phyloP scores from a whole-genome alignment of 2,797 vertebrate species.

The Antennarius maculatus region DNA sequence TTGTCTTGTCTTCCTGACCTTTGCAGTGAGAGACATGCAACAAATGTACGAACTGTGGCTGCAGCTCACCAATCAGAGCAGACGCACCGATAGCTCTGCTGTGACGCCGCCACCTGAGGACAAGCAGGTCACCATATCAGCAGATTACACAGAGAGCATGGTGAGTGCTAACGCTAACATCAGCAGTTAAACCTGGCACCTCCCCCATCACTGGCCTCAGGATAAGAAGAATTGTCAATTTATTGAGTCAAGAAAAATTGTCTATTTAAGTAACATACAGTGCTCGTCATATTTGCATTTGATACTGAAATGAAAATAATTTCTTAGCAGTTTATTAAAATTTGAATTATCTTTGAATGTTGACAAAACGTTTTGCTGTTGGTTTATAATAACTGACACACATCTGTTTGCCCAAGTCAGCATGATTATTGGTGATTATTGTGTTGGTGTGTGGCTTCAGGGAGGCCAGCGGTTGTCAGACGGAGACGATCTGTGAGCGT shows the following conservation, averaged over 20 bases:
- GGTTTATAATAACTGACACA: not conserved
- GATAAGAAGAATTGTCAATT: not conserved
- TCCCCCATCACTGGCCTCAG: not conserved
- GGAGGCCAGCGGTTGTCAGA: conserved; percentile 82
- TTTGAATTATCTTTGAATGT: too few species aligned
- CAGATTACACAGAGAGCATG: conserved; percentile 94
- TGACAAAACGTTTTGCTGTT: too few species aligned
- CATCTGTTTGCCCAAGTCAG: not conserved
- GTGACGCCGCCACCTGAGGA: conserved; percentile 89
- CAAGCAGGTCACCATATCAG: conserved; percentile 96
- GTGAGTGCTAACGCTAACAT: conserved; percentile 72
- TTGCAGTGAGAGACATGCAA: conserved; percentile 96
- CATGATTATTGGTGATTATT: too few species aligned
- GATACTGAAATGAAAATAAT: too few species aligned
- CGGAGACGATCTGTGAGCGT: conserved; percentile 86
- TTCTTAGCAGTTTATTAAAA: too few species aligned
- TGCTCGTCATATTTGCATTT: too few species aligned
- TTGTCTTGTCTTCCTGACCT: not conserved
- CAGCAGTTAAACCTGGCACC: not conserved
- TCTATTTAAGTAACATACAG: not conserved
- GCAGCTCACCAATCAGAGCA: conserved; percentile 92
- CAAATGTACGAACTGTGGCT: conserved; percentile 98
- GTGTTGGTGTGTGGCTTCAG: conserved; percentile 60
- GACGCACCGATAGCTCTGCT: conserved; percentile 87
- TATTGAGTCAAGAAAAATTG: not conserved